phyloP scores from a whole-genome alignment of 2,888 invertebrate genomes.

The Hirtodrosophila cameraria region DNA sequence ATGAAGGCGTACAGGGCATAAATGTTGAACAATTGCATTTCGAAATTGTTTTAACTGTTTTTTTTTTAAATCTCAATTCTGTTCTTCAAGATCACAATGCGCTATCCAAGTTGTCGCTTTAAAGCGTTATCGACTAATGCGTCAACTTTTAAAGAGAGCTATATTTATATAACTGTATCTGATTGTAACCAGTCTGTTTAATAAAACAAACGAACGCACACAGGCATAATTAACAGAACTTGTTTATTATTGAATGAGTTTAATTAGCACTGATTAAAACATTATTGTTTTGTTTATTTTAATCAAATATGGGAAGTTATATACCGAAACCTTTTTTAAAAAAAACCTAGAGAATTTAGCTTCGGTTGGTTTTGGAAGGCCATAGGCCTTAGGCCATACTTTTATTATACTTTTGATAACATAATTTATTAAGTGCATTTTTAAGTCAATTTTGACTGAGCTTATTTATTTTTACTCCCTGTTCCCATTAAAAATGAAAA shows the following conservation, averaged over 20 bases:
- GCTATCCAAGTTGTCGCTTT: slow-evolving; percentile 23
- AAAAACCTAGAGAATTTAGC: too few species aligned
- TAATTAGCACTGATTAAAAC: too few species aligned
- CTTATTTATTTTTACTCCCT: too few species aligned
- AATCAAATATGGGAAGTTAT: too few species aligned
- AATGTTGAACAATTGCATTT: slow-evolving; percentile 15
- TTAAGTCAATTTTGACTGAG: too few species aligned
- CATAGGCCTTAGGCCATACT: too few species aligned
- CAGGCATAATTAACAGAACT: slow-evolving; percentile 25
- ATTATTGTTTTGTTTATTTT: too few species aligned
- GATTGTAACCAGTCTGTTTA: slow-evolving; percentile 34
- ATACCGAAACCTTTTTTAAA: too few species aligned
- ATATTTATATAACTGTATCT: slow-evolving; percentile 44
- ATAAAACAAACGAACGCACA: background rate
- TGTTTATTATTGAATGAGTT: slow-evolving; percentile 27
- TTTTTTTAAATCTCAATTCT: background rate
- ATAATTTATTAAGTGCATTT: too few species aligned
- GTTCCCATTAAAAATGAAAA: too few species aligned
- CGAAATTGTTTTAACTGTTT: background rate
- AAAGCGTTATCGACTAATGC: slow-evolving; percentile 17
- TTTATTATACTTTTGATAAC: too few species aligned
- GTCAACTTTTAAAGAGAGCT: slow-evolving; percentile 4
- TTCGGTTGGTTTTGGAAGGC: too few species aligned
- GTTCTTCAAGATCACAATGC: slow-evolving; percentile 4
- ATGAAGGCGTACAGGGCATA: slow-evolving; percentile 5